Evolutionary conservation across 2,888 invertebrate genomes (phyloP).

Genomic region (Callosobruchus maculatus): DNA sequence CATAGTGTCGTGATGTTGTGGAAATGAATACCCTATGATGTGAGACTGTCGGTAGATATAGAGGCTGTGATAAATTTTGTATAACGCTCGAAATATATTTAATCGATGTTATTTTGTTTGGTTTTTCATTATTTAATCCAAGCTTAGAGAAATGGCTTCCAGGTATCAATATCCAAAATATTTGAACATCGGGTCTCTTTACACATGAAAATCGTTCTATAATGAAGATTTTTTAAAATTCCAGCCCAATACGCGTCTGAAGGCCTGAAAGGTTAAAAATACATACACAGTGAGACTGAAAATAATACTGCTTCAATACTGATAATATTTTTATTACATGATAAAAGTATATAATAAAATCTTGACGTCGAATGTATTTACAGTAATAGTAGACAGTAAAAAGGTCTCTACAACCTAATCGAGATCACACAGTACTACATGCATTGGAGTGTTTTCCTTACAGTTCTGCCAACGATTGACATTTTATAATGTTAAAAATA

Average conservation of each 20-base stretch:
- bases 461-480: conserved; percentile 19
- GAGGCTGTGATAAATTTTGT: neutral
- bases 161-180: too few species aligned
- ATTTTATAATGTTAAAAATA: neutral
- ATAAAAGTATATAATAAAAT: conserved; percentile 14
- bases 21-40: conserved; percentile 53
- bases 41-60: neutral
- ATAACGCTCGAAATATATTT: neutral
- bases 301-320: too few species aligned
- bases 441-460: conserved; percentile 42
- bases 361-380: conserved; percentile 16
- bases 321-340: conserved; percentile 12
- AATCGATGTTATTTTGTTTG: neutral
- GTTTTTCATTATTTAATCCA: neutral
- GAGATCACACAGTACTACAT: conserved; percentile 28
- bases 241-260: too few species aligned
- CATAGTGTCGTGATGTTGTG: conserved; percentile 77
- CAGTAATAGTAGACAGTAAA: conserved; percentile 23
- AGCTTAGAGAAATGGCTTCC: too few species aligned
- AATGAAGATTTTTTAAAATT: too few species aligned
- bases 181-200: too few species aligned
- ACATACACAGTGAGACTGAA: too few species aligned
- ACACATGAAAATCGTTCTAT: too few species aligned
- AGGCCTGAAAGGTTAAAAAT: too few species aligned
- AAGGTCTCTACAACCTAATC: conserved; percentile 15